Evolutionary conservation across 2,888 invertebrate species (phyloP).

Genomic region (Andrena hattorfiana): DNA sequence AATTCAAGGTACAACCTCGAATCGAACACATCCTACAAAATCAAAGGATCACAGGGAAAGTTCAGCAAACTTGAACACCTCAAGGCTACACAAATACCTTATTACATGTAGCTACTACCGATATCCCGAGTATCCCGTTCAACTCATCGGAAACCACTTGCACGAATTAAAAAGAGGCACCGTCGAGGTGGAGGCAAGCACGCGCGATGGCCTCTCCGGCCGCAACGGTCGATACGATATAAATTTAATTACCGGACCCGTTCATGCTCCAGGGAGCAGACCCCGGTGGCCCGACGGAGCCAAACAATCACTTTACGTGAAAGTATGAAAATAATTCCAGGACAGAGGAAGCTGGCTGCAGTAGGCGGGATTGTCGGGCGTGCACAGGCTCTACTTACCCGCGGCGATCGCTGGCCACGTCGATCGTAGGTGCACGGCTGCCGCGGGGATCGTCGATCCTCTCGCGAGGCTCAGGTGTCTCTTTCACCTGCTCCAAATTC

Average conservation of each 20-base stretch:
- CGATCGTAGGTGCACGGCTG: slow-evolving; percentile 40
- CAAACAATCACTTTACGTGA: slow-evolving; percentile 84
- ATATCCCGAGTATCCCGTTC: neutral
- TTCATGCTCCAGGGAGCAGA: slow-evolving; percentile 83
- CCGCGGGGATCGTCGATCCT: slow-evolving; percentile 49
- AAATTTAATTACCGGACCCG: slow-evolving; percentile 83
- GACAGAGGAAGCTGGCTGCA: slow-evolving; percentile 71
- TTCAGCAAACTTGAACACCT: no score
- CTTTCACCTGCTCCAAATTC: slow-evolving; percentile 71
- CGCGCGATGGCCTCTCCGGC: slow-evolving; percentile 10
- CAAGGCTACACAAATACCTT: no score
- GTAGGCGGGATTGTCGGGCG: slow-evolving; percentile 47
- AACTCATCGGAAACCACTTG: neutral
- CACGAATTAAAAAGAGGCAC: slow-evolving; percentile 17
- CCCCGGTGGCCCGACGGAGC: slow-evolving; percentile 75
- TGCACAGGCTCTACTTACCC: slow-evolving; percentile 22
- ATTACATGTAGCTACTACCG: no score
- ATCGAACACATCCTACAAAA: no score
- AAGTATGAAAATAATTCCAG: slow-evolving; percentile 84
- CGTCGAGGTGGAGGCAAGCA: slow-evolving; percentile 1
- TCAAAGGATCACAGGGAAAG: no score
- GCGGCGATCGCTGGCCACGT: slow-evolving; percentile 13
- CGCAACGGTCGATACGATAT: slow-evolving; percentile 76
- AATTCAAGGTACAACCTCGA: no score
- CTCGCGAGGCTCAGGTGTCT: slow-evolving; percentile 57